Evolutionary conservation across 1,140 invertebrate genomes (phyloP).

Genomic region (Rhopalosiphum padi): DNA sequence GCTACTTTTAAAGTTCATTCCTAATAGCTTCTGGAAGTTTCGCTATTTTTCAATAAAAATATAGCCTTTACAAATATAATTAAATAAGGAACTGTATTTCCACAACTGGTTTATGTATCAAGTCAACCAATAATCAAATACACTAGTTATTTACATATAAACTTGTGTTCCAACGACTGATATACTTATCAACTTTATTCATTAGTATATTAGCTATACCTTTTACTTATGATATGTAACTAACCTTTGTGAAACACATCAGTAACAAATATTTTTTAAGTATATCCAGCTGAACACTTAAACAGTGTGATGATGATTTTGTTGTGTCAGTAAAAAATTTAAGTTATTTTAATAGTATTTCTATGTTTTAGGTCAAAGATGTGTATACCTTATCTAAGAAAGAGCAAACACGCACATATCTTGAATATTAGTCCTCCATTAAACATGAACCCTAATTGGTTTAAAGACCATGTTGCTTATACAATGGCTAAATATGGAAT

Average conservation of each 20-base stretch:
- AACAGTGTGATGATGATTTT: not conserved
- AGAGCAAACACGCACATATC: conserved; percentile 92
- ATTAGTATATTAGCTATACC: too few species aligned
- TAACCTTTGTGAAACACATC: too few species aligned
- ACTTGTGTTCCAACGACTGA: not conserved
- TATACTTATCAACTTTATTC: not conserved
- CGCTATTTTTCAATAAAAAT: not conserved
- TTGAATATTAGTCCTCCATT: conserved; percentile 95
- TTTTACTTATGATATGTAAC: too few species aligned
- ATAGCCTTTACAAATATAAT: not conserved
- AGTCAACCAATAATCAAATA: not conserved
- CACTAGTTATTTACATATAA: not conserved
- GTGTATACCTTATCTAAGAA: conserved; percentile 89
- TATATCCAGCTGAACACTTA: not conserved
- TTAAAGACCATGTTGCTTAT: conserved; percentile 92
- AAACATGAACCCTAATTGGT: conserved; percentile 87
- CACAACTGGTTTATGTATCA: not conserved
- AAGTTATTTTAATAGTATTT: not conserved
- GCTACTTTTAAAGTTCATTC: not conserved
- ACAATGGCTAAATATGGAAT: conserved; percentile 99
- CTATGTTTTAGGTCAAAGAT: conserved; percentile 78
- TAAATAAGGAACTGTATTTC: not conserved
- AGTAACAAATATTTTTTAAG: too few species aligned
- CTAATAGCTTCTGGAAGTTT: not conserved
- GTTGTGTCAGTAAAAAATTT: not conserved